These are phyloP conservation scores for Nothoprocta perdicaria DNA, from an alignment of 2,113 vertebrate genomes.

Conservation along the genomic window DNA sequence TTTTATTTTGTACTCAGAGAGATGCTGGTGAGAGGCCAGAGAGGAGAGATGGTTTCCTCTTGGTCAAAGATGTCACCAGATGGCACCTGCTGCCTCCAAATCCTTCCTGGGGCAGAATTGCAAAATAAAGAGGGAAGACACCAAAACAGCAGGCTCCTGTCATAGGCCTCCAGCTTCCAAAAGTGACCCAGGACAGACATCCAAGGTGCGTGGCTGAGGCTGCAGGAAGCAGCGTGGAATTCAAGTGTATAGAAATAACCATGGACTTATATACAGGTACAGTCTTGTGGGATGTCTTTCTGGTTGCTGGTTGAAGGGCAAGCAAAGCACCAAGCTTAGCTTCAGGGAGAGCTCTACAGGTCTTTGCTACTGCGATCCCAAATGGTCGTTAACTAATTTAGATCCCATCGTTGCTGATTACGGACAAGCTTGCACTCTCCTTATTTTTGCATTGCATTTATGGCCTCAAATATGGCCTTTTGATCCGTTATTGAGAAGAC, in stretches of 20 bases:
- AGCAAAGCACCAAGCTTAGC: neutral
- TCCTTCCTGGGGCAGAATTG: neutral
- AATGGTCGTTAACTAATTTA: neutral
- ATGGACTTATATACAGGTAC: accelerated
- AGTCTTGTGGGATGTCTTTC: accelerated
- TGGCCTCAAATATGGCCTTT: neutral
- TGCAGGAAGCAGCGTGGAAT: neutral
- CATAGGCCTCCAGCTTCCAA: accelerated
- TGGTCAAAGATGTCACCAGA: neutral
- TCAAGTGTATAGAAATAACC: neutral
- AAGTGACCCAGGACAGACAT: neutral
- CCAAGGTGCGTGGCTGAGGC: accelerated
- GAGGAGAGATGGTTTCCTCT: neutral
- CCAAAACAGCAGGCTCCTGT: neutral
- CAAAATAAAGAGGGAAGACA: neutral
- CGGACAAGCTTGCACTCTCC: neutral
- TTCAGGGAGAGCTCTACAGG: neutral
- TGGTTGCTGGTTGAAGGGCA: neutral
- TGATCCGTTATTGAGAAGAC: neutral
- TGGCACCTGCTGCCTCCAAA: neutral
- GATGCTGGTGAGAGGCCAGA: neutral
- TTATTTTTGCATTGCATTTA: neutral
- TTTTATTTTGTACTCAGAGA: neutral
- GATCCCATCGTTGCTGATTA: neutral
- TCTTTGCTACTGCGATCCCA: neutral